Conservation (phyloP, 2,797 vertebrate species). For the Limosa lapponica region DNA sequence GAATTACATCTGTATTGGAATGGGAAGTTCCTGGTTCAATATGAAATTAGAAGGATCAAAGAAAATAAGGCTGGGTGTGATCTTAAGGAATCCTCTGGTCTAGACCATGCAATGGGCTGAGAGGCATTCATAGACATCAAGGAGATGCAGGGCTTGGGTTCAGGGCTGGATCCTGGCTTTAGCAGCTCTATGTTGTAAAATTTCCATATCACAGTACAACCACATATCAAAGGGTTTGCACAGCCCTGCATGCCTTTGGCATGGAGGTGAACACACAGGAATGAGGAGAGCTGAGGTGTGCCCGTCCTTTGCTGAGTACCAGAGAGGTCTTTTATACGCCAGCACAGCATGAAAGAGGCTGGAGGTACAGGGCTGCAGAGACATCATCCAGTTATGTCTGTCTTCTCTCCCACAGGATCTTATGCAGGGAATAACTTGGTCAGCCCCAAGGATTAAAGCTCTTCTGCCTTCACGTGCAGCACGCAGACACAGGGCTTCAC, state of each 20-base stretch:
- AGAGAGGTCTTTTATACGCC: not conserved
- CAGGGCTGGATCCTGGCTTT: not conserved
- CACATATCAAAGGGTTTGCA: not conserved
- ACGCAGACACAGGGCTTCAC: fast-evolving
- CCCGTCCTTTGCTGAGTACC: fast-evolving
- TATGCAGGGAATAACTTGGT: not conserved
- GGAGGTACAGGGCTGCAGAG: not conserved
- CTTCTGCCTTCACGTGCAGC: fast-evolving
- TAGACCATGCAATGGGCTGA: not conserved
- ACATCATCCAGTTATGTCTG: not conserved
- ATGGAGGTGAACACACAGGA: fast-evolving
- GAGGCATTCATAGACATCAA: not conserved
- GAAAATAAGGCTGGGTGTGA: not conserved
- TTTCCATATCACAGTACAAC: not conserved
- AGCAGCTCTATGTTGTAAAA: not conserved
- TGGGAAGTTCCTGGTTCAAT: not conserved
- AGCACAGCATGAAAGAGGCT: not conserved
- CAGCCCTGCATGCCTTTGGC: not conserved
- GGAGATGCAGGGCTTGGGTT: not conserved
- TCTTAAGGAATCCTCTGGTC: not conserved
- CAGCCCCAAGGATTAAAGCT: fast-evolving
- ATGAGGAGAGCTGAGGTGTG: not conserved
- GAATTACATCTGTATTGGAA: not conserved
- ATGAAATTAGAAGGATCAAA: not conserved
- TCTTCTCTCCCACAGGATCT: not conserved